phyloP scores from a whole-genome alignment of 2,888 invertebrate genomes.

The Dynastes grantii region DNA sequence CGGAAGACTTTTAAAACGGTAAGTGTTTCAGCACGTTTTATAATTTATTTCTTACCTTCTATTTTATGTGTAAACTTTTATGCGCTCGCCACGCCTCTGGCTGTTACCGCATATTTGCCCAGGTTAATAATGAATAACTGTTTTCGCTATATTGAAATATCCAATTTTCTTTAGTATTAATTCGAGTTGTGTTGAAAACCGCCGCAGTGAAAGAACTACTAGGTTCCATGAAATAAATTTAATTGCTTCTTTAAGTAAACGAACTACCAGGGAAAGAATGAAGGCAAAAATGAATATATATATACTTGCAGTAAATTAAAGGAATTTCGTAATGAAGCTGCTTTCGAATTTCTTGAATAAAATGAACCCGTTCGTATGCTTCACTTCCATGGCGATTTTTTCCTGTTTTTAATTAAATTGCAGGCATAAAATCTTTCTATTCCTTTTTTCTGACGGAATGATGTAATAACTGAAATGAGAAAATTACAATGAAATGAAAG shows the following conservation, averaged over 20 bases:
- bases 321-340: slow-evolving; percentile 11
- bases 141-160: neutral
- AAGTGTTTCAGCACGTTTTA: too few species aligned
- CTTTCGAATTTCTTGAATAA: slow-evolving; percentile 12
- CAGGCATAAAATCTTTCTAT: neutral
- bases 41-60: too few species aligned
- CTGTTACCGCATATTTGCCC: too few species aligned
- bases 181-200: neutral
- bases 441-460: neutral
- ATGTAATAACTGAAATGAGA: neutral
- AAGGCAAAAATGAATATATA: neutral
- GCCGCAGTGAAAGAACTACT: neutral
- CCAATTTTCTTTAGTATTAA: too few species aligned
- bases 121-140: neutral
- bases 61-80: too few species aligned
- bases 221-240: slow-evolving; percentile 16
- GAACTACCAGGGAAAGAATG: neutral
- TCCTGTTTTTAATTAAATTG: neutral
- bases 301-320: slow-evolving; percentile 23
- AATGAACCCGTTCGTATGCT: neutral
- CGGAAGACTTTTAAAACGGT: too few species aligned
- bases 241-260: slow-evolving; percentile 16
- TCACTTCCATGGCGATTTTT: neutral
- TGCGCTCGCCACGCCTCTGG: too few species aligned
- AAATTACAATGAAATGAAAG: too few species aligned